These are phyloP conservation scores for Tinea semifulvella DNA, from an alignment of 2,888 invertebrate genomes.

Conservation along the genomic window DNA sequence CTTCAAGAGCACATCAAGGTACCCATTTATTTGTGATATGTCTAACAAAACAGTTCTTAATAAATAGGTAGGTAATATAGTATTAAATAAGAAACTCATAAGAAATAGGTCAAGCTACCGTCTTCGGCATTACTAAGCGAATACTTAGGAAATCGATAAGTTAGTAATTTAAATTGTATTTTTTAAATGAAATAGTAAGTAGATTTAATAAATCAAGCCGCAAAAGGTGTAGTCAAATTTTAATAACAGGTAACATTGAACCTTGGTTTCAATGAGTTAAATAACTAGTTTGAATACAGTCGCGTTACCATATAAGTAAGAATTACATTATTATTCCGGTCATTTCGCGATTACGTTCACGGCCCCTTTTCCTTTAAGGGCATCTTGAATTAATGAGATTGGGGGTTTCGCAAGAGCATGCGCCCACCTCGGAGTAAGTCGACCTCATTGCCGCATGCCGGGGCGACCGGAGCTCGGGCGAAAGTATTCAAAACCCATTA, in stretches of 20 bases:
- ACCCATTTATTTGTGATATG: constrained; percentile 34
- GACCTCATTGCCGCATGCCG: constrained; percentile 30
- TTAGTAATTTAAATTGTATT: neutral
- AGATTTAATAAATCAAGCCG: too few species aligned
- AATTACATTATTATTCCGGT: constrained; percentile 41
- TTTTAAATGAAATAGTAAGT: neutral
- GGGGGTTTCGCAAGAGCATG: constrained; percentile 45
- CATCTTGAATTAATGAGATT: constrained; percentile 58
- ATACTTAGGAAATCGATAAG: neutral
- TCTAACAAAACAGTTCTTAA: neutral
- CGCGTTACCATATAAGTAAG: constrained; percentile 7
- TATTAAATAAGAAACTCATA: constrained; percentile 1
- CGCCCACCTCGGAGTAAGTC: constrained; percentile 31
- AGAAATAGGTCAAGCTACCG: neutral
- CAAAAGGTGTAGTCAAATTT: constrained; percentile 22
- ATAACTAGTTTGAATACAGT: neutral
- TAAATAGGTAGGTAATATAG: neutral
- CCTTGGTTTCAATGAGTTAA: neutral
- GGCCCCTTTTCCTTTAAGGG: constrained; percentile 53
- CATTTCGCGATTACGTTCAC: constrained; percentile 36
- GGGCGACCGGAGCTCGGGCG: constrained; percentile 46
- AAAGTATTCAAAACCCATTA: constrained; percentile 56
- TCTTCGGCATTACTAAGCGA: neutral
- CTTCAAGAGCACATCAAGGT: constrained; percentile 91
- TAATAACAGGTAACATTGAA: constrained; percentile 4